These are phyloP conservation scores for Syngnathus typhle DNA, from an alignment of 2,113 vertebrate species.

Conservation along the genomic window DNA sequence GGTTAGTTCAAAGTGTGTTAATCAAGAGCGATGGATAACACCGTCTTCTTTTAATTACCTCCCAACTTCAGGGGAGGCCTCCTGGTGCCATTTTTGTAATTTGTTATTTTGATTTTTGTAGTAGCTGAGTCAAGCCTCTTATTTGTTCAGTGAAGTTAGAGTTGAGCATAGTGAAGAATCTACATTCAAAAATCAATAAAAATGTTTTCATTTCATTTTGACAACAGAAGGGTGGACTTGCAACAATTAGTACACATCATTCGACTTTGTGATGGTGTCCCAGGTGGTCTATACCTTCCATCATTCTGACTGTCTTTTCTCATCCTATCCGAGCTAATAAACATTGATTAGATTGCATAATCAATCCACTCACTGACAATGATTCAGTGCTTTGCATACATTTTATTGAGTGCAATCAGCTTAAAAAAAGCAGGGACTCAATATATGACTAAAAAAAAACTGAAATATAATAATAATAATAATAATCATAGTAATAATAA, in stretches of 20 bases:
- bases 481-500: too few species aligned
- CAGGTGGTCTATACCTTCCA: conserved; percentile 50
- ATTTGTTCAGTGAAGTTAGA: not conserved
- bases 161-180: not conserved
- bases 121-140: not conserved
- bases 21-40: conserved; percentile 71
- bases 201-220: not conserved
- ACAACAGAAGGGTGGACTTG: not conserved
- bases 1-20: conserved; percentile 61
- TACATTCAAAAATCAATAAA: not conserved
- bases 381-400: conserved; percentile 66
- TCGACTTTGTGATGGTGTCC: not conserved
- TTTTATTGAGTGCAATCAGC: conserved; percentile 60
- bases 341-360: conserved; percentile 66
- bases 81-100: conserved; percentile 32
- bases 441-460: not conserved
- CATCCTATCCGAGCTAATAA: conserved; percentile 48
- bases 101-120: conserved; percentile 19
- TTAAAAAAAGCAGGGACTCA: conserved; percentile 38
- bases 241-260: conserved; percentile 10
- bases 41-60: conserved; percentile 69
- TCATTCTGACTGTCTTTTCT: conserved; percentile 51
- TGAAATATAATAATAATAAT: too few species aligned
- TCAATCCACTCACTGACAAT: conserved; percentile 71
- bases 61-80: conserved; percentile 51